Percentiles rank a stretch among this genome's conserved stretches.
Conservation (phyloP, 2,888 invertebrate species). For the Lithophane ornitopus region DNA sequence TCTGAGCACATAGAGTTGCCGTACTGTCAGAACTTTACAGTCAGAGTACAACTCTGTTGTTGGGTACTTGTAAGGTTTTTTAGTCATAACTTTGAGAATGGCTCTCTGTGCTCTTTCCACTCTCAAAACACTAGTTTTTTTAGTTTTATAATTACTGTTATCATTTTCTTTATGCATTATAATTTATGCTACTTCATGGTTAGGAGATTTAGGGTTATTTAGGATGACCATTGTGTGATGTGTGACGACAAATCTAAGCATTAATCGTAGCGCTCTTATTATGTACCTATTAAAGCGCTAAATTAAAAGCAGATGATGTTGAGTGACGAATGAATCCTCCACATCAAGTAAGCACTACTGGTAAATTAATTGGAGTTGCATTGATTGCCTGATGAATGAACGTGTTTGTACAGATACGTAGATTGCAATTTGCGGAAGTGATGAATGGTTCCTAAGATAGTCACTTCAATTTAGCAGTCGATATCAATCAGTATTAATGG, state of each 20-base stretch:
- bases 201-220: too few relatives aligned
- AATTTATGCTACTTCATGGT: neutral
- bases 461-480: slow-evolving; percentile 31
- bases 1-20: too few relatives aligned
- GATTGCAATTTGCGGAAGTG: slow-evolving; percentile 36
- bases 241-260: neutral
- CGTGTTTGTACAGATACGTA: slow-evolving; percentile 9
- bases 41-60: too few relatives aligned
- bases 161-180: neutral
- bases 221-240: neutral
- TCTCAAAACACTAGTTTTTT: too few relatives aligned
- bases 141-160: neutral
- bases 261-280: neutral
- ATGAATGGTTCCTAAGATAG: slow-evolving; percentile 30
- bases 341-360: slow-evolving; percentile 5
- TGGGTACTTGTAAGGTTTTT: too few relatives aligned
- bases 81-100: too few relatives aligned
- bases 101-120: too few relatives aligned
- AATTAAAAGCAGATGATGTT: neutral
- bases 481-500: slow-evolving; percentile 39
- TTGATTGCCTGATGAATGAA: slow-evolving; percentile 34
- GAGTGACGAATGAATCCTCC: slow-evolving; percentile 6
- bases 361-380: slow-evolving; percentile 42
- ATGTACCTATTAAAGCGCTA: neutral
- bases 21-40: too few relatives aligned